Percentiles rank a stretch among this genome's conserved stretches.
Conservation (phyloP, 2,797 vertebrate species). For the Meda fulgida region DNA sequence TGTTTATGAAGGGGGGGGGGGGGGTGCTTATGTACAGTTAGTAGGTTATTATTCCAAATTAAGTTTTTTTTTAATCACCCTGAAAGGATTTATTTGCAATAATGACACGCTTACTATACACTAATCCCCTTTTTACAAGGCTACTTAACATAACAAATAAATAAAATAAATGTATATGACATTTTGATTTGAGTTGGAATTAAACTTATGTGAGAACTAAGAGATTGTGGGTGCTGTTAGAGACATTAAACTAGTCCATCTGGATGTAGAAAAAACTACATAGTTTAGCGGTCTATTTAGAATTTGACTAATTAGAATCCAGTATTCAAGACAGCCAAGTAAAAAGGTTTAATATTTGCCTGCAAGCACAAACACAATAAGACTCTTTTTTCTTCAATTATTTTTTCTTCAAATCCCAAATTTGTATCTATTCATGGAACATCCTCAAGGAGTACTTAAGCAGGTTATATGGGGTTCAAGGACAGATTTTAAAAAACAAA, state of each 20-base stretch:
- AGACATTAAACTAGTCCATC: background rate
- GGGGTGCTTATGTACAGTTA: too few species aligned
- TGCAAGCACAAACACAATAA: background rate
- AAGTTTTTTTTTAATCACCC: background rate
- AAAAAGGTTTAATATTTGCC: background rate
- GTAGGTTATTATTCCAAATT: background rate
- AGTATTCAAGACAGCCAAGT: background rate
- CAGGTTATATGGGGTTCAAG: background rate
- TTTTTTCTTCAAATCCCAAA: background rate
- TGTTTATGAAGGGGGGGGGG: background rate
- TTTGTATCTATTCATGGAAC: background rate
- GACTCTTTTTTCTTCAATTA: background rate
- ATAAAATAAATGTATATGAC: background rate
- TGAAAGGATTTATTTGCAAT: background rate
- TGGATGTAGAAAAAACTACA: background rate
- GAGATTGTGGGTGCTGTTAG: background rate
- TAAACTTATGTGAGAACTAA: background rate
- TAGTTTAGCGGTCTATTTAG: too few species aligned
- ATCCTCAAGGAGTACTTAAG: background rate
- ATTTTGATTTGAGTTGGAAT: background rate
- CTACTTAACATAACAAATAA: background rate
- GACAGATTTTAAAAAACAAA: background rate
- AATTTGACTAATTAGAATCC: too few species aligned
- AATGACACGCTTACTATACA: background rate
- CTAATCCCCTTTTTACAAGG: background rate